Percentiles rank a stretch among this genome's conserved stretches.
Evolutionary conservation across 2,888 invertebrate species (phyloP).

Genomic region (Drosophila imparisetae): DNA sequence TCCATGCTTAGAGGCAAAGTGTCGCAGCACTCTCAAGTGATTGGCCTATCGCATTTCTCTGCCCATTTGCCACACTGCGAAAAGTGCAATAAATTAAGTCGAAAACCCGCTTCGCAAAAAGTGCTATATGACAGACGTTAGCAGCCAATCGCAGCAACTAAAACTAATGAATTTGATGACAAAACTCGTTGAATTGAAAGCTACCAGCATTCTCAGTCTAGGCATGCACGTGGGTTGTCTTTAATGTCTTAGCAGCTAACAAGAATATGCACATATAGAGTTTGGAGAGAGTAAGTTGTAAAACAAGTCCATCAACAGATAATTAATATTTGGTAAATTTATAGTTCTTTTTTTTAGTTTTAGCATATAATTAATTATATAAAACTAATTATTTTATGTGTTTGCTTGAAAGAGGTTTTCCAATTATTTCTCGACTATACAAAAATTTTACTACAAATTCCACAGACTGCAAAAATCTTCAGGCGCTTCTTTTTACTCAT

Average conservation of each 20-base stretch:
- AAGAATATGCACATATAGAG: neutral
- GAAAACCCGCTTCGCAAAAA: slow-evolving; percentile 30
- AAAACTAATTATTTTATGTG: neutral
- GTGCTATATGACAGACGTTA: slow-evolving; percentile 20
- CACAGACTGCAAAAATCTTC: neutral
- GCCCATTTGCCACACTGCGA: slow-evolving; percentile 66
- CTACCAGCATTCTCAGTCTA: slow-evolving; percentile 51
- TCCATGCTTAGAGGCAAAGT: slow-evolving; percentile 41
- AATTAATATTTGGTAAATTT: neutral
- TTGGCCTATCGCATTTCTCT: slow-evolving; percentile 78
- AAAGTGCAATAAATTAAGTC: slow-evolving; percentile 73
- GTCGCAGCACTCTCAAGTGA: slow-evolving; percentile 68
- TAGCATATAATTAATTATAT: neutral
- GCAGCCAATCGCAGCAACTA: slow-evolving; percentile 39
- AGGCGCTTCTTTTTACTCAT: neutral
- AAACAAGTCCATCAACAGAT: slow-evolving; percentile 4
- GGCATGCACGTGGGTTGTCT: slow-evolving; percentile 46
- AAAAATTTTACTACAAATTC: neutral
- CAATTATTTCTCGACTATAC: neutral
- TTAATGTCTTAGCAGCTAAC: slow-evolving; percentile 24
- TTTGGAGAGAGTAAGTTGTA: neutral
- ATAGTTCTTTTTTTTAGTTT: neutral
- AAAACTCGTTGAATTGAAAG: slow-evolving; percentile 71
- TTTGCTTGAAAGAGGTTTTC: neutral
- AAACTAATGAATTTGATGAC: slow-evolving; percentile 76